Evolutionary conservation across 2,797 vertebrate genomes (phyloP).

Genomic region (Thaleichthys pacificus): DNA sequence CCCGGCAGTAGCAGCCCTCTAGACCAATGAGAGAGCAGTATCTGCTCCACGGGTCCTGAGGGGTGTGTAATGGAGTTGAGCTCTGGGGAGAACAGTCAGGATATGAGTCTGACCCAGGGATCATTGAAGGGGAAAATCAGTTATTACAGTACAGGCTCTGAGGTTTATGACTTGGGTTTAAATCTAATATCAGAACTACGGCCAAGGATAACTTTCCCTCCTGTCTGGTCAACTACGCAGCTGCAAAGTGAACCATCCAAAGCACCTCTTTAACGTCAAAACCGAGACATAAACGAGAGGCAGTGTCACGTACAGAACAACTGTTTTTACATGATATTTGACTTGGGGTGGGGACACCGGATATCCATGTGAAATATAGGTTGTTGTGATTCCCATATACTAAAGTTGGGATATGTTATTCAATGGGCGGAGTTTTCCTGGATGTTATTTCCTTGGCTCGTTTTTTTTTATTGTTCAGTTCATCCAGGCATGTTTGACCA

Average conservation of each 20-base stretch:
- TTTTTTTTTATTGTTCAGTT: slow-evolving; percentile 19
- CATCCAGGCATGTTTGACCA: slow-evolving; percentile 56
- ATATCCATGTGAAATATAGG: slow-evolving; percentile 54
- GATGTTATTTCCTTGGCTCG: slow-evolving; percentile 13
- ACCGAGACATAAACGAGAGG: slow-evolving; percentile 52
- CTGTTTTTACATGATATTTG: slow-evolving; percentile 56
- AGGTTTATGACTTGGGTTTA: slow-evolving; percentile 69
- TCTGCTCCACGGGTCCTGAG: slow-evolving; percentile 45
- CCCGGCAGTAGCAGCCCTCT: slow-evolving; percentile 19
- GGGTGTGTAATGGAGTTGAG: slow-evolving; percentile 46
- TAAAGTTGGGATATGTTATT: slow-evolving; percentile 46
- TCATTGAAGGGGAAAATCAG: slow-evolving; percentile 66
- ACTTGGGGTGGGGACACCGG: slow-evolving; percentile 44
- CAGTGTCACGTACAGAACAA: slow-evolving; percentile 53
- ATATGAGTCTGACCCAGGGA: slow-evolving; percentile 74
- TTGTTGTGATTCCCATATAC: slow-evolving; percentile 51
- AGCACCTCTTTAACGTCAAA: slow-evolving; percentile 67
- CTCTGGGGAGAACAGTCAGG: slow-evolving; percentile 69
- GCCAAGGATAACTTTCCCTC: slow-evolving; percentile 65
- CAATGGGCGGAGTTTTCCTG: slow-evolving; percentile 41
- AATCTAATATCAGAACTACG: slow-evolving; percentile 67
- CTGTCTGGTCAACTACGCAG: slow-evolving; percentile 58
- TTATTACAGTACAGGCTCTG: slow-evolving; percentile 60
- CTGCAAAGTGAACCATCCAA: slow-evolving; percentile 62
- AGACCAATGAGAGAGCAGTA: slow-evolving; percentile 44